These are phyloP conservation scores for Dorcus hopei DNA, from an alignment of 2,888 invertebrate genomes.

Conservation along the genomic window DNA sequence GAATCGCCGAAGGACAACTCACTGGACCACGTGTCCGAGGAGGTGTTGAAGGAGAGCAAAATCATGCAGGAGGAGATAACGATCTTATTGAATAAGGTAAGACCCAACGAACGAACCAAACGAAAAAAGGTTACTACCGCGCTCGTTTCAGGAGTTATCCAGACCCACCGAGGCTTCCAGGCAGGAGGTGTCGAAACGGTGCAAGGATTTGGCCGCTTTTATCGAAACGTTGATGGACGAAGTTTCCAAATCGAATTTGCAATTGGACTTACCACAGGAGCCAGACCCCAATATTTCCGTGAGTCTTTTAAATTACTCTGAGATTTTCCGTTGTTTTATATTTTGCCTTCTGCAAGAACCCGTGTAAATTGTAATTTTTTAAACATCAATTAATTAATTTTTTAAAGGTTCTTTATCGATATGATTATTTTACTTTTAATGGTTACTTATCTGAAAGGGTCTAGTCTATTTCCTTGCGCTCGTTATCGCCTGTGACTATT, in stretches of 20 bases:
- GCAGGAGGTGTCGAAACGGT: conserved; percentile 65
- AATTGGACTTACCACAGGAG: conserved; percentile 61
- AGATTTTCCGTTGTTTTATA: too few species aligned
- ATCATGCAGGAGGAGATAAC: conserved; percentile 65
- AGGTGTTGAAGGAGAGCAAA: conserved; percentile 59
- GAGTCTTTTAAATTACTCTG: conserved; percentile 44
- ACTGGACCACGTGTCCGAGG: conserved; percentile 55
- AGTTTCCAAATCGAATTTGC: conserved; percentile 56
- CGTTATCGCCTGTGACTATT: too few species aligned
- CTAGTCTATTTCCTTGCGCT: too few species aligned
- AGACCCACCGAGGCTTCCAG: conserved; percentile 55
- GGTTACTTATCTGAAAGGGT: too few species aligned
- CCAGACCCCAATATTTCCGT: conserved; percentile 62
- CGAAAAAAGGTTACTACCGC: not conserved
- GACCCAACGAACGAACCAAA: conserved; percentile 14
- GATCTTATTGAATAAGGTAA: conserved; percentile 65
- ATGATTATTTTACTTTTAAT: too few species aligned
- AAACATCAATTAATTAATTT: too few species aligned
- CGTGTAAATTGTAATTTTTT: too few species aligned
- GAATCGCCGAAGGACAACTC: conserved; percentile 48
- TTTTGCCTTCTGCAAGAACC: too few species aligned
- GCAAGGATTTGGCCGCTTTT: conserved; percentile 69
- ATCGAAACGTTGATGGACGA: conserved; percentile 75
- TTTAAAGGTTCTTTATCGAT: too few species aligned
- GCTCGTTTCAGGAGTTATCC: conserved; percentile 36